Evolutionary conservation across 2,797 vertebrate genomes (phyloP).

Genomic region (Falco biarmicus): DNA sequence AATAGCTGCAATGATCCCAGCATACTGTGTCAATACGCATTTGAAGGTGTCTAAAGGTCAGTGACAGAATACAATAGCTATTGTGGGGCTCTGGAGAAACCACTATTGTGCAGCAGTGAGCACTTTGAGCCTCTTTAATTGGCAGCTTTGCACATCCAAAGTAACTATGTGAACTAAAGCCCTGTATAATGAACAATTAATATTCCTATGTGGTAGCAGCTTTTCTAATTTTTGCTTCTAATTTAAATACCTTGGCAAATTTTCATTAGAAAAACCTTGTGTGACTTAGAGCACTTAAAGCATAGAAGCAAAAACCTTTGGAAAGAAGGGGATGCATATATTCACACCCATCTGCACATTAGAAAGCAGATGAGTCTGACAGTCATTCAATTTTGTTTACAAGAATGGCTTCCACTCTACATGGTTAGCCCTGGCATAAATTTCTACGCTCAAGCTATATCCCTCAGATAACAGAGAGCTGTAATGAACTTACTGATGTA

Average conservation of each 20-base stretch:
- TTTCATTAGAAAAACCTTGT: conserved; percentile 36
- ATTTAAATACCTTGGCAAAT: conserved; percentile 50
- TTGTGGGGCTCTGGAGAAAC: background rate
- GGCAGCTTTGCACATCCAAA: conserved; percentile 61
- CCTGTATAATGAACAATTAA: conserved; percentile 36
- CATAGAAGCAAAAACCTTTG: background rate
- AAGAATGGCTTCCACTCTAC: background rate
- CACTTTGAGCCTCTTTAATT: conserved; percentile 41
- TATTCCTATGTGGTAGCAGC: conserved; percentile 51
- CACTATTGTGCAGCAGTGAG: conserved; percentile 34
- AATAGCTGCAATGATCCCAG: conserved; percentile 27
- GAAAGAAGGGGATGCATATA: background rate
- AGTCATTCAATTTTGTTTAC: background rate
- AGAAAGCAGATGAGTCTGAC: background rate
- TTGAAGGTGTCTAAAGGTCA: conserved; percentile 52
- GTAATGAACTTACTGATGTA: background rate
- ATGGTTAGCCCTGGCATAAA: background rate
- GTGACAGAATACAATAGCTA: conserved; percentile 21
- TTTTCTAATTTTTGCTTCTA: conserved; percentile 46
- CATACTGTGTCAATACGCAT: conserved; percentile 47
- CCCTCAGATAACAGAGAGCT: background rate
- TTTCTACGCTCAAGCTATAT: background rate
- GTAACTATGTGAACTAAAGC: conserved; percentile 40
- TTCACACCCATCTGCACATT: background rate
- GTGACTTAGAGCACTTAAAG: background rate